Percentiles rank a stretch among this genome's conserved stretches.
These are phyloP conservation scores for Peromyscus polionotus DNA, from an alignment of 2,113 vertebrate genomes.

Conservation along the genomic window DNA sequence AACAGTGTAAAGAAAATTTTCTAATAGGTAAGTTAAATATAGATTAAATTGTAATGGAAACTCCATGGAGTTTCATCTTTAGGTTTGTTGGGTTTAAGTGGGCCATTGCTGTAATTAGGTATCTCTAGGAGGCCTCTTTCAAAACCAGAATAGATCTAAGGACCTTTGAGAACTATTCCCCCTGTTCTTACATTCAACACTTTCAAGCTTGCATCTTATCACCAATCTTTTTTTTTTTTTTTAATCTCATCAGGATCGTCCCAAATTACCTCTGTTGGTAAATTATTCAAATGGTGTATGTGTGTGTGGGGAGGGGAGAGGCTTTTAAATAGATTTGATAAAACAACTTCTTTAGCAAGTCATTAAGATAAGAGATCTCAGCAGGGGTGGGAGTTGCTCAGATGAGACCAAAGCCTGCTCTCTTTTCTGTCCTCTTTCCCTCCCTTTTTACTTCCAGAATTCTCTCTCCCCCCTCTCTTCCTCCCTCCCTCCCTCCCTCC, in stretches of 20 bases:
- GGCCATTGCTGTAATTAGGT: slow-evolving; percentile 25
- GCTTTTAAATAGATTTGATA: slow-evolving; percentile 82
- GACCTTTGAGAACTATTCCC: slow-evolving; percentile 31
- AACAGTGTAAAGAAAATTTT: slow-evolving; percentile 12
- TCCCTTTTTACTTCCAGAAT: neutral
- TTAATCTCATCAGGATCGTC: slow-evolving; percentile 70
- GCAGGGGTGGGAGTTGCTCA: slow-evolving; percentile 70
- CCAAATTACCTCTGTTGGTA: slow-evolving; percentile 82
- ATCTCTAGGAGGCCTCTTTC: neutral
- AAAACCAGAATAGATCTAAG: slow-evolving; percentile 25
- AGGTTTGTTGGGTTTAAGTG: slow-evolving; percentile 6
- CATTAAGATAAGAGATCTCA: slow-evolving; percentile 82
- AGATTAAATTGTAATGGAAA: slow-evolving; percentile 45
- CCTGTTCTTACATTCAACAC: slow-evolving; percentile 3
- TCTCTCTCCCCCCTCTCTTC: neutral
- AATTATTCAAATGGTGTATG: slow-evolving; percentile 75
- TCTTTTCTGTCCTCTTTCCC: neutral
- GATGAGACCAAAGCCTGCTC: slow-evolving; percentile 69
- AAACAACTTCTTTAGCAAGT: slow-evolving; percentile 81
- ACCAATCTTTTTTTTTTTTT: slow-evolving; percentile 4
- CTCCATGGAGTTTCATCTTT: slow-evolving; percentile 2
- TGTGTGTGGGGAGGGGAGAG: slow-evolving; percentile 36
- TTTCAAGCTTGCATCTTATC: slow-evolving; percentile 66
- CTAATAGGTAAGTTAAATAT: slow-evolving; percentile 12
- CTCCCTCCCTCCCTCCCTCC: neutral